Conservation (phyloP, 2,797 vertebrate species). For the Eremophila alpestris region DNA sequence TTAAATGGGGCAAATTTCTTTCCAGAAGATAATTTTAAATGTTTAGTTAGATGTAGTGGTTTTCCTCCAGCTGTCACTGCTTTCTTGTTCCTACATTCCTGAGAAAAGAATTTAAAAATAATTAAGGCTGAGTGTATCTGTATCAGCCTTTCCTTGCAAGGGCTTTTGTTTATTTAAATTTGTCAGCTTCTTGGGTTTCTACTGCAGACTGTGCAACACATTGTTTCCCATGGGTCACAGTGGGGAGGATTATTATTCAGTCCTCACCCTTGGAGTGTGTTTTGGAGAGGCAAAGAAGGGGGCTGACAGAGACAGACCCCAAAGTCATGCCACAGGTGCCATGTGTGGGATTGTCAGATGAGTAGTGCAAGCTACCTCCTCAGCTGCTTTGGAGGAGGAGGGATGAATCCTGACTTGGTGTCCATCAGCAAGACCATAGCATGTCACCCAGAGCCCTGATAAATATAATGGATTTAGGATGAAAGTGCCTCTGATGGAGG, state of each 20-base stretch:
- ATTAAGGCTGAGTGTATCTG: constrained; percentile 48
- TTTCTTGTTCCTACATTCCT: constrained; percentile 28
- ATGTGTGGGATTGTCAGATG: neutral
- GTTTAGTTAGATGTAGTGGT: constrained; percentile 26
- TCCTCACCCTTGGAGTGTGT: neutral
- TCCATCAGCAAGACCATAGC: neutral
- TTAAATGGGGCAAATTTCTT: constrained; percentile 59
- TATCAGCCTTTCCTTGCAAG: constrained; percentile 24
- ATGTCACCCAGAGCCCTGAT: neutral
- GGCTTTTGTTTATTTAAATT: constrained; percentile 60
- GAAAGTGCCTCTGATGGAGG: neutral
- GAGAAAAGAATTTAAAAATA: constrained; percentile 62
- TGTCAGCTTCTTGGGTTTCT: neutral
- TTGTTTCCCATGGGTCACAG: neutral
- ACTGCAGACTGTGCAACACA: neutral
- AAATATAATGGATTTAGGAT: neutral
- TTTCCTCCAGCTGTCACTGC: constrained; percentile 61
- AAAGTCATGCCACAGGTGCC: neutral
- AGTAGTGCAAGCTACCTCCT: neutral
- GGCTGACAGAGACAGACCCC: neutral
- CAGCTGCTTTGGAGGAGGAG: neutral
- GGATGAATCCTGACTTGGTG: neutral
- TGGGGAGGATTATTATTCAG: neutral
- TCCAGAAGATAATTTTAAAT: constrained; percentile 47
- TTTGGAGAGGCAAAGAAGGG: neutral